Conservation (phyloP, 2,797 vertebrate genomes). For the Intellagama lesueurii region DNA sequence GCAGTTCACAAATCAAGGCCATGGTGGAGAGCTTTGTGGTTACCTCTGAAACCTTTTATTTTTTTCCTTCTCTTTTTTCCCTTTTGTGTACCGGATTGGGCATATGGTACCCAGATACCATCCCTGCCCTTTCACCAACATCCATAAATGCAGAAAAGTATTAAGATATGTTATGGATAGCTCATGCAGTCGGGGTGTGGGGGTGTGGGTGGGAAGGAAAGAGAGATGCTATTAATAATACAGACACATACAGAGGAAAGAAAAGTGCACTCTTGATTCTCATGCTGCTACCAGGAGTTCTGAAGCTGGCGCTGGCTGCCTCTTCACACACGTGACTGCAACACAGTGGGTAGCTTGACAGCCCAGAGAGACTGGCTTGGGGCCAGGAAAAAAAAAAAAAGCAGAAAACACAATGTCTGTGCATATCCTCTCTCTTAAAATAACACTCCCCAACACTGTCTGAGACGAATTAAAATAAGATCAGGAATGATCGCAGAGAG, state of each 20-base stretch:
- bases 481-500: conserved; percentile 62
- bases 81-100: not conserved
- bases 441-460: conserved; percentile 77
- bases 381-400: conserved; percentile 84
- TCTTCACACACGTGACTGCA: conserved; percentile 79
- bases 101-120: not conserved
- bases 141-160: conserved; percentile 68
- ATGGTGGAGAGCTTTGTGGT: not conserved
- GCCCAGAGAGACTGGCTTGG: conserved; percentile 79
- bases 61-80: not conserved
- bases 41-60: not conserved
- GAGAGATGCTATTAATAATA: conserved; percentile 78
- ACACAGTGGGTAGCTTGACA: conserved; percentile 79
- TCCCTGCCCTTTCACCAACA: conserved; percentile 44
- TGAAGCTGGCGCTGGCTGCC: conserved; percentile 72
- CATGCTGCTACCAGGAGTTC: conserved; percentile 75
- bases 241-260: conserved; percentile 76
- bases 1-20: not conserved
- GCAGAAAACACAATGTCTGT: conserved; percentile 83
- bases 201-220: conserved; percentile 8
- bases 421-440: conserved; percentile 82
- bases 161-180: conserved; percentile 74
- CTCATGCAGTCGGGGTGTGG: conserved; percentile 27
- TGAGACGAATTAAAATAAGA: conserved; percentile 80
- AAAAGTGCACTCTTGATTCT: conserved; percentile 71